A percentile compares a stretch with the other conserved stretches of the same genome.
These are phyloP conservation scores for Chascanopsetta lugubris DNA, from an alignment of 2,113 vertebrate genomes.

Conservation along the genomic window DNA sequence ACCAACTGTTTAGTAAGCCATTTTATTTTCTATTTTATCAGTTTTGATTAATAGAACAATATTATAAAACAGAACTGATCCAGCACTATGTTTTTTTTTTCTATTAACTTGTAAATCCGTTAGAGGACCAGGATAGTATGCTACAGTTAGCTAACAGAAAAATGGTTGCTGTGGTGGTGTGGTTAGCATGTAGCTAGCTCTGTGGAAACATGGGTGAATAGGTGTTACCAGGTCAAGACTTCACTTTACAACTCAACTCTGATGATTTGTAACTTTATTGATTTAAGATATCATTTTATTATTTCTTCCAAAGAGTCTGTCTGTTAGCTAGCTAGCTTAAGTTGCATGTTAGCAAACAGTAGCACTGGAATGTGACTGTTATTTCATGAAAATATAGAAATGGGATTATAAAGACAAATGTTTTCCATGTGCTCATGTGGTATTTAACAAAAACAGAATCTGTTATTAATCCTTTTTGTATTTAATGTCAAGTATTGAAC, in stretches of 20 bases:
- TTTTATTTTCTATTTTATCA: no score
- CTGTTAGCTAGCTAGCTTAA: background rate
- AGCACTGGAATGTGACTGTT: background rate
- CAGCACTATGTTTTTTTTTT: background rate
- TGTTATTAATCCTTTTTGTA: no score
- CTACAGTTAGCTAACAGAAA: background rate
- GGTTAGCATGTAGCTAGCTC: background rate
- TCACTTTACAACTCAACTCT: no score
- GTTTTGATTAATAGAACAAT: background rate
- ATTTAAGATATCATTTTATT: no score
- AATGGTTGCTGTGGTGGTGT: background rate
- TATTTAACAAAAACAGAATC: no score
- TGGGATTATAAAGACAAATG: no score
- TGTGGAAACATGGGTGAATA: background rate
- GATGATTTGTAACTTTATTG: no score
- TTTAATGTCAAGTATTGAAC: no score
- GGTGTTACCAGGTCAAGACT: no score
- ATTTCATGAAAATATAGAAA: no score
- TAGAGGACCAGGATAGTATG: background rate
- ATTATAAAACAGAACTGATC: background rate
- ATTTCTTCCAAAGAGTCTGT: background rate
- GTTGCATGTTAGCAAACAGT: background rate
- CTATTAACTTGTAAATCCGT: background rate
- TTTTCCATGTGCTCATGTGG: no score
- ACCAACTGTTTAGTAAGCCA: no score